Evolutionary conservation across 2,797 vertebrate species (phyloP).

Genomic region (Naso thynnoides): DNA sequence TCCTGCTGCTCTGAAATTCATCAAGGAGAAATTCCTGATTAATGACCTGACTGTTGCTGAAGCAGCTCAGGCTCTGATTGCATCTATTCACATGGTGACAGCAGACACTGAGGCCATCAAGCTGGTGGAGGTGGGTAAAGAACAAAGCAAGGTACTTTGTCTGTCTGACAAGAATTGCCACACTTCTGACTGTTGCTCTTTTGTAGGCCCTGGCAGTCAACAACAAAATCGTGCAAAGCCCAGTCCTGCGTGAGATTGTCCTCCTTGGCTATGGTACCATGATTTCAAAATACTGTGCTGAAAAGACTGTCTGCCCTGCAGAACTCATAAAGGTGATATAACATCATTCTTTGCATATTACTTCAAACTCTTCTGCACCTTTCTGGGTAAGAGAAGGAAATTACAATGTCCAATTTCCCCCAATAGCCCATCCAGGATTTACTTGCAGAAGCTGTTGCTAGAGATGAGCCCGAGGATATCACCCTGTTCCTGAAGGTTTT

Average conservation of each 20-base stretch:
- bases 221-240: conserved; percentile 58
- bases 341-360: conserved; percentile 4
- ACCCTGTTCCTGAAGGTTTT: conserved; percentile 82
- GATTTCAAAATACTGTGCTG: conserved; percentile 83
- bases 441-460: conserved; percentile 68
- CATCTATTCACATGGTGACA: conserved; percentile 84
- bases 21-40: conserved; percentile 82
- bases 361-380: conserved; percentile 31
- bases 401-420: conserved; percentile 6
- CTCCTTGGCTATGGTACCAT: conserved; percentile 87
- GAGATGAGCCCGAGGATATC: conserved; percentile 69
- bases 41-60: conserved; percentile 80
- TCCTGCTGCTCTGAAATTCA: conserved; percentile 80
- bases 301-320: conserved; percentile 73
- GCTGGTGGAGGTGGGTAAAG: conserved; percentile 66
- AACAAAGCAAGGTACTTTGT: background rate
- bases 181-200: conserved; percentile 2
- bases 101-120: conserved; percentile 80
- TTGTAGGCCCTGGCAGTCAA: conserved; percentile 58
- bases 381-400: background rate
- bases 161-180: background rate
- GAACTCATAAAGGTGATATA: conserved; percentile 84
- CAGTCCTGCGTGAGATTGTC: conserved; percentile 79
- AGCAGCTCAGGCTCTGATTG: conserved; percentile 76
- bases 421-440: conserved; percentile 81